Evolutionary conservation across 2,797 vertebrate species (phyloP), one percentile per base, ranked within the genome.

Genomic region (Tapera naevia): DNA sequence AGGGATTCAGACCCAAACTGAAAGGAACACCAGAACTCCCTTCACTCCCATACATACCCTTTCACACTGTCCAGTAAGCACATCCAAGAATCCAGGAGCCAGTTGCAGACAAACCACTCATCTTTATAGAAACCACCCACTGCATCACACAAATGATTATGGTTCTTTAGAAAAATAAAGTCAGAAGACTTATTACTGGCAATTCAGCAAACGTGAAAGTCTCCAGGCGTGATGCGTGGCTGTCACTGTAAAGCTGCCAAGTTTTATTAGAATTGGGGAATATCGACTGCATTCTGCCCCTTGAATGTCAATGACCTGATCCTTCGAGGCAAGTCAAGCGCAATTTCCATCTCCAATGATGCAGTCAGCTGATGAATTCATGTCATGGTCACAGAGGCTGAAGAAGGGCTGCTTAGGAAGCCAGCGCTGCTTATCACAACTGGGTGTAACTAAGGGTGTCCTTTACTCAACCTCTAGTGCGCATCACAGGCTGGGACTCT

Each of bases 231-330:
- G 51, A 53, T 53, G 51, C 51, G 28, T 81, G 62, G 80, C 90
- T 90, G 62, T 22, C 93, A 50, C 58, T 37, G 51, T 45, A 73
- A 73, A 94, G 88, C 86, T 94, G 93, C 62, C 91, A 86, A 65
- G 5, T 74, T 93, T 95, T 79, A 90, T 79, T 58, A 74, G 72
- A 88, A 75, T 2, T 51, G 14, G 81, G 80, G 71, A 92, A 35
- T 72, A 93, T 45, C 4, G 35, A 87, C 89, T 70, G 71, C 10
- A 0, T 37, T 35, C 60, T 12, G 2, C 46, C 66, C 79, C 84
- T 17, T 62, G 84, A 73, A 91, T 92, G 92, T 24, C 92, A 89
- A 53, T 35, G 86, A 76, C 39, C 71, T 28, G 67, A 81, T 89
- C 75, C 89, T 84, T 58, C 35, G 7, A 57, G 83, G 39, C 4